A percentile compares a stretch with the other conserved stretches of the same genome.
Conservation (phyloP, 2,113 vertebrate genomes). For the Xiphophorus hellerii region DNA sequence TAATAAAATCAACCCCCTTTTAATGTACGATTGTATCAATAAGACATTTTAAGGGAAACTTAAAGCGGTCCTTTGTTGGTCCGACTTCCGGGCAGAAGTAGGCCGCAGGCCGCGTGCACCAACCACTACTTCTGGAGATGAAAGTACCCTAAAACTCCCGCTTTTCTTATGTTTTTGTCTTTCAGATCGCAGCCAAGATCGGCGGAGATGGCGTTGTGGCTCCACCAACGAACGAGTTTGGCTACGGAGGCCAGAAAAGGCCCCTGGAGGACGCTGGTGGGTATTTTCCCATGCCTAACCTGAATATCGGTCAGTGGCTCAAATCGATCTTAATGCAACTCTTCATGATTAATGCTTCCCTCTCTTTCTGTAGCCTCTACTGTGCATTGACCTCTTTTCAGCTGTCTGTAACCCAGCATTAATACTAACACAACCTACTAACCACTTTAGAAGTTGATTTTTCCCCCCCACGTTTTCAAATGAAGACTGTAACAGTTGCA, state of each 20-base stretch:
- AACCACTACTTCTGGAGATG: neutral
- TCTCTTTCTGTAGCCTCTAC: constrained; percentile 36
- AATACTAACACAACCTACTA: constrained; percentile 19
- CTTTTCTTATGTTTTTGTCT: neutral
- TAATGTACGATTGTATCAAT: neutral
- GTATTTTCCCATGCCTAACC: constrained; percentile 83
- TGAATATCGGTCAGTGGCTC: constrained; percentile 77
- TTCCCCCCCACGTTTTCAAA: neutral
- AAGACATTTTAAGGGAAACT: neutral
- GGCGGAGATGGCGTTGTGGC: constrained; percentile 91
- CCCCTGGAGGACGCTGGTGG: constrained; percentile 98
- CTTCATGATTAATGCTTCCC: constrained; percentile 54
- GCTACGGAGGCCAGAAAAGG: constrained; percentile 97
- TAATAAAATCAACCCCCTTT: accelerated
- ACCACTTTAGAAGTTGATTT: neutral
- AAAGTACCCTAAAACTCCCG: neutral
- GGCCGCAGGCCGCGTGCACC: constrained; percentile 44
- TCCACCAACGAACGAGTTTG: constrained; percentile 90
- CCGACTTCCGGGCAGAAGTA: constrained; percentile 42
- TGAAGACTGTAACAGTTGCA: constrained; percentile 21
- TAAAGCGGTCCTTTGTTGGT: constrained; percentile 58
- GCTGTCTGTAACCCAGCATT: neutral
- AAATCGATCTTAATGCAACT: constrained; percentile 68
- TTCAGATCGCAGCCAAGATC: constrained; percentile 98
- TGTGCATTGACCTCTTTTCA: constrained; percentile 10